Percentiles rank a stretch among this genome's conserved stretches.
Conservation (phyloP, 2,113 vertebrate species). For the Osmerus eperlanus region DNA sequence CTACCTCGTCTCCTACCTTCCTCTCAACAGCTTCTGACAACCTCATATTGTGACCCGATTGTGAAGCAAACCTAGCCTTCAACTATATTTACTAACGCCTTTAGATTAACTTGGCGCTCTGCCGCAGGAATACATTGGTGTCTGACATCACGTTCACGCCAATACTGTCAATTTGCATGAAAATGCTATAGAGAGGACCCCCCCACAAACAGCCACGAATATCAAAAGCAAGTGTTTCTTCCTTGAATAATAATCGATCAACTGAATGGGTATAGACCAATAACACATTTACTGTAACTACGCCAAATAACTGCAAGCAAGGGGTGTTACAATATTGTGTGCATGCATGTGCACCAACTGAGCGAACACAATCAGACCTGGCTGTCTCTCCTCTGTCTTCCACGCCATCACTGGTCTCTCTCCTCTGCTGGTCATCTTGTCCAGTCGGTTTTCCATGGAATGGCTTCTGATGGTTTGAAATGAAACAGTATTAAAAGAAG, state of each 20-base stretch:
- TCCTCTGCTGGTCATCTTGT: conserved; percentile 39
- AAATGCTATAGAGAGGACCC: too few species aligned
- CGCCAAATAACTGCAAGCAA: neutral
- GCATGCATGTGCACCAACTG: neutral
- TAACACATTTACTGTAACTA: neutral
- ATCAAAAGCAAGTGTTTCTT: too few species aligned
- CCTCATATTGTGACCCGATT: neutral
- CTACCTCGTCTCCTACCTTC: conserved; percentile 15
- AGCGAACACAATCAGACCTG: conserved; percentile 48
- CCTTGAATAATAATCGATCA: too few species aligned
- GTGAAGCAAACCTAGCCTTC: too few species aligned
- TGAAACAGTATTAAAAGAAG: neutral
- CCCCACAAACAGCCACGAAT: too few species aligned
- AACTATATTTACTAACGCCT: too few species aligned
- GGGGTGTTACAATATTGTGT: neutral
- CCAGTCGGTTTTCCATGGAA: conserved; percentile 25
- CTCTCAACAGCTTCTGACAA: conserved; percentile 26
- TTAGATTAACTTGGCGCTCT: too few species aligned
- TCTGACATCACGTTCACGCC: too few species aligned
- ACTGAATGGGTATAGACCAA: too few species aligned
- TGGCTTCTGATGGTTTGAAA: conserved; percentile 42
- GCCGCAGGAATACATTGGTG: too few species aligned
- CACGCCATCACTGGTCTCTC: conserved; percentile 30
- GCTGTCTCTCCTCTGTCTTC: conserved; percentile 46
- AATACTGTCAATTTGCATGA: too few species aligned